Conservation (phyloP, 23 tunicate genomes). For the Aplidium turbinatum region DNA sequence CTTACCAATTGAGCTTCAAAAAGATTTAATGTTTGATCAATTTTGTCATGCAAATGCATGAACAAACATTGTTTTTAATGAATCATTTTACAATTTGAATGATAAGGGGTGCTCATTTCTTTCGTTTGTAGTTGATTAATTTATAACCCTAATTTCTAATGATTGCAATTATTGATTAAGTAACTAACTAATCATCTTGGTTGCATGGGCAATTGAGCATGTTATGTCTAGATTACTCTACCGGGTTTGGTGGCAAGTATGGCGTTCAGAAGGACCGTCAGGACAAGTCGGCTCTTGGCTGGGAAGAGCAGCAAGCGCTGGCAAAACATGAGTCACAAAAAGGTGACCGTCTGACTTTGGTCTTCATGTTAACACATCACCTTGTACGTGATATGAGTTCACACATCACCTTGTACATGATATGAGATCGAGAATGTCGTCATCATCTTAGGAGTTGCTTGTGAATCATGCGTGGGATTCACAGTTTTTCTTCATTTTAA, state of each 20-base stretch:
- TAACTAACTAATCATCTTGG: neutral
- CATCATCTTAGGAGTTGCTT: no score
- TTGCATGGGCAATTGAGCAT: neutral
- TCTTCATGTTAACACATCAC: neutral
- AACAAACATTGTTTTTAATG: no score
- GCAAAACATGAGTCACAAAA: constrained; percentile 88
- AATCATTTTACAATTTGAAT: no score
- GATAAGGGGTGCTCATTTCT: no score
- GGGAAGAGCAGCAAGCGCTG: constrained; percentile 80
- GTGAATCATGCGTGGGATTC: no score
- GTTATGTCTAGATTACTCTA: constrained; percentile 59
- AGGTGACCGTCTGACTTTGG: constrained; percentile 44
- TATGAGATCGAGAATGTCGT: no score
- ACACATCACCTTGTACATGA: neutral
- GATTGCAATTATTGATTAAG: neutral
- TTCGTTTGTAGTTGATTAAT: no score
- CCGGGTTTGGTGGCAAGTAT: constrained; percentile 96
- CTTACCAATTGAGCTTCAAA: no score
- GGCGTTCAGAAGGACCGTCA: constrained; percentile 92
- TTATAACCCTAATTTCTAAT: no score
- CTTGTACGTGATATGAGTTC: neutral
- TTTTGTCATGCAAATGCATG: no score
- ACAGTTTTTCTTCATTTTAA: no score
- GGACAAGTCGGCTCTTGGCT: constrained; percentile 86
- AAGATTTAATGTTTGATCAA: no score